Base-by-base conservation (phyloP, 2,888 invertebrate species). In the Melieria omissa region DNA sequence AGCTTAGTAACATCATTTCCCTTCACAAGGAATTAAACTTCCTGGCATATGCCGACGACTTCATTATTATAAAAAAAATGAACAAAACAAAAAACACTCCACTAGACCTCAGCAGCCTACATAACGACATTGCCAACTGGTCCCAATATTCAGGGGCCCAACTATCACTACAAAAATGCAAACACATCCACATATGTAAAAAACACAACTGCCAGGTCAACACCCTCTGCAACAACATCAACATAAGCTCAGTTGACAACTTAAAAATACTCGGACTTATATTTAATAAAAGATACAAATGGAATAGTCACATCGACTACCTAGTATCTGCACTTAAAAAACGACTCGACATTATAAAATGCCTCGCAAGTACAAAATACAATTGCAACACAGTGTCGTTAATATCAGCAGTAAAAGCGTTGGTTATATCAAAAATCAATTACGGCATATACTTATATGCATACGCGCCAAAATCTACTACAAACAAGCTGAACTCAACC, bases 121-220 rank as follows among this genome's bases (percentile, higher is more conserved):
- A 58, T 29, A 6, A 14, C 4, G 58, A 58, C 58, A 58, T 58
- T 41, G n/a, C 5, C 10, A 58, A 58, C 29, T 58, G 58, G 58
- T 58, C 16, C 29, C n/a, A 58, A 10, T 29, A 58, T 29, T 58
- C 58, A 9, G 58, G 58, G 10, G 58, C 58, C 16, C 16, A 58
- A 58, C 58, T 58, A 29, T 58, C 58, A 14, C 10, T 41, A 29
- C 5, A 58, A 14, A 58, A 58, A 58, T 58, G 58, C 10, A 58
- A 58, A 14, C 58, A 41, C n/a, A 58, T 29, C 14, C 54, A 54
- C 10, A 5, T 54, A 14, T 54, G 54, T 14, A 10, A 14, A 54
- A 54, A 54, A 54, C 54, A 14, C 10, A 54, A 10, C 54, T 54
- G 54, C 54, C 14, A 5, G 12, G 12, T 14, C 14, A 54, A 54